phyloP scores from a whole-genome alignment of 2,113 vertebrate species.

The Callopanchax toddi region DNA sequence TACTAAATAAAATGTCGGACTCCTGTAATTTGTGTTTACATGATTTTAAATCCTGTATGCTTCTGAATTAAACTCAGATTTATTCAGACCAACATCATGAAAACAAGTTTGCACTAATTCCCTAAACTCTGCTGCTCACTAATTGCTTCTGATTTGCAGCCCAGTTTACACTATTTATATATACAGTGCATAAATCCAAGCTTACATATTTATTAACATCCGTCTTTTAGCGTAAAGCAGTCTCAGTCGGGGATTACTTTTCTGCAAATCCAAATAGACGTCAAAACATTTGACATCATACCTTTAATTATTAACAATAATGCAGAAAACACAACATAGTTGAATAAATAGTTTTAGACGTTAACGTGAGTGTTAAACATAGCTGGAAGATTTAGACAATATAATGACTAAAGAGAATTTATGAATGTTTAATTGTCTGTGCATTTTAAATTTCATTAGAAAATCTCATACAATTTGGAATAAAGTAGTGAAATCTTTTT shows the following conservation, averaged over 20 bases:
- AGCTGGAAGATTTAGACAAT: too few species aligned
- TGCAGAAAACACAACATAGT: too few species aligned
- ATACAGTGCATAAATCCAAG: neutral
- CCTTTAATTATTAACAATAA: too few species aligned
- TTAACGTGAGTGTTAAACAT: too few species aligned
- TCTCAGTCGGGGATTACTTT: neutral
- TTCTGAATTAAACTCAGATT: neutral
- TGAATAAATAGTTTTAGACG: too few species aligned
- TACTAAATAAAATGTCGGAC: neutral
- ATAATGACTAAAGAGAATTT: too few species aligned
- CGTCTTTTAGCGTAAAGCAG: neutral
- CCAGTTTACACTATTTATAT: constrained; percentile 6
- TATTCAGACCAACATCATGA: constrained; percentile 1
- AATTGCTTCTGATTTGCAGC: constrained; percentile 16
- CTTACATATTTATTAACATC: neutral
- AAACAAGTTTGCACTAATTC: constrained; percentile 5
- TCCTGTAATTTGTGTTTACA: neutral
- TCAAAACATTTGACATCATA: too few species aligned
- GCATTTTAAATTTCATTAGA: too few species aligned
- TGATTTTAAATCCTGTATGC: neutral
- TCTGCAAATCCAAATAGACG: neutral
- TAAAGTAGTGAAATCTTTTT: too few species aligned
- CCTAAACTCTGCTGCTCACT: neutral
- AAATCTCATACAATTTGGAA: too few species aligned
- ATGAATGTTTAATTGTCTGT: too few species aligned